Conservation (phyloP, 1,140 invertebrate genomes). For the Drosophila asahinai region DNA sequence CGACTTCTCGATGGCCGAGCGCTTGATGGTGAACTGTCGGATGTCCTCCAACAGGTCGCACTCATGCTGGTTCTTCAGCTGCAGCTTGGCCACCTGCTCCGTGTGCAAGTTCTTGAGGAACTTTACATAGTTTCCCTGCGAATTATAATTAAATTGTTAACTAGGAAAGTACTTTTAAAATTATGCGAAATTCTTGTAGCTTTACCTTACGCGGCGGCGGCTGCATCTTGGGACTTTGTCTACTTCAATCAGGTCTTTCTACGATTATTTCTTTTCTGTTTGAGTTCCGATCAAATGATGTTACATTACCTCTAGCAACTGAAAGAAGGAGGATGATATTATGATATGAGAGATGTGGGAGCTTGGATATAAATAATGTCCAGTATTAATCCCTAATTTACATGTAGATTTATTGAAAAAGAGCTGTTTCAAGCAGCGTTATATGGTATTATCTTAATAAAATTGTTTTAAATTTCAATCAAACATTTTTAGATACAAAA, state of each 20-base stretch:
- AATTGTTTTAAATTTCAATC: too few species aligned
- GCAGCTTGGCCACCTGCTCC: conserved; percentile 96
- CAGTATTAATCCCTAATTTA: too few species aligned
- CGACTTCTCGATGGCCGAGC: conserved; percentile 96
- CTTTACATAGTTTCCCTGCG: conserved; percentile 94
- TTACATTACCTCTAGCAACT: conserved; percentile 79
- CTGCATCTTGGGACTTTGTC: conserved; percentile 77
- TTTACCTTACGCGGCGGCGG: conserved; percentile 84
- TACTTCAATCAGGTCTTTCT: conserved; percentile 40
- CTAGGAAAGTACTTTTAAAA: not conserved
- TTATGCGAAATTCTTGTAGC: not conserved
- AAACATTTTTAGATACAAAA: too few species aligned
- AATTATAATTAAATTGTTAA: not conserved
- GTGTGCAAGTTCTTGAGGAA: conserved; percentile 96
- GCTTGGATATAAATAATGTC: not conserved
- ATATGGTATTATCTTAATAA: too few species aligned
- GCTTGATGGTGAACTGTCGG: conserved; percentile 95
- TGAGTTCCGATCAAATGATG: conserved; percentile 45
- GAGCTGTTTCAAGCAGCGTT: too few species aligned
- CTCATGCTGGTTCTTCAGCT: conserved; percentile 98
- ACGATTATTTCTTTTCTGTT: conserved; percentile 27
- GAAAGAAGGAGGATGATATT: conserved; percentile 15
- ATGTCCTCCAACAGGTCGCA: conserved; percentile 97
- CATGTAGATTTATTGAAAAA: not conserved
- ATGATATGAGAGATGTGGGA: not conserved